Base-by-base conservation (phyloP, 92 coral and sea anemone genomes). In the Meandrina meandrites region DNA sequence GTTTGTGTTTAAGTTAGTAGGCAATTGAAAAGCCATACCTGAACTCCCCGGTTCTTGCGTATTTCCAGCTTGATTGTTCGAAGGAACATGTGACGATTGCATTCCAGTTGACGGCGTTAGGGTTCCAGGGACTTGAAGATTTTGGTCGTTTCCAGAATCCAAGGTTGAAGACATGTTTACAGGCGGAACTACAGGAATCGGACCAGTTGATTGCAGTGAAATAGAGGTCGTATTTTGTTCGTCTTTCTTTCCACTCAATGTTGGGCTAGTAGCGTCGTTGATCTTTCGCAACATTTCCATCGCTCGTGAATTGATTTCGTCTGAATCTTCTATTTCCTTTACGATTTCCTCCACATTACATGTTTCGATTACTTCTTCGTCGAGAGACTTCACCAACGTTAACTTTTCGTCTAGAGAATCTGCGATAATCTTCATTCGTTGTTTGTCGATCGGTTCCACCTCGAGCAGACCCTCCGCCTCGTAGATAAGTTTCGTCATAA, bases 321-420 rank as follows among this genome's bases (percentile, higher is more conserved):
- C 89, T 18, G 84, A 86, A 48, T 48, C 87, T 81, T 91, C 90
- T 37, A 84, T 88, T 84, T 88, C 88, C 36, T 31, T 27, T 75
- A 40, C 93, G 76, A 90, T 90, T 32, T 90, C 89, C 21, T 85
- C 89, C 14, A 80, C 84, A 42, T 53, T 56, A 66, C 90, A 81
- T 53, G 40, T 76, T 28, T 79, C 79, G 40, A 81, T 40, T 35
- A 90, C 56, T 79, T 81, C 83, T 22, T 79, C 86, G 81, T 76
- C 88, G 48, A 82, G 83, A 66, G 81, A 50, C 30, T 50, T 50
- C 40, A 78, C 81, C 5, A 60, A 14, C n/a, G 14, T 17, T 14
- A n/a, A n/a, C n/a, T n/a, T n/a, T n/a, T n/a, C 68, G 68, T 16
- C 24, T 1, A 60, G n/a, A 1, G n/a, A 60, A 18, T 60, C 24